Evolutionary conservation across 2,113 vertebrate genomes (phyloP).

Genomic region (Sturnus vulgaris): DNA sequence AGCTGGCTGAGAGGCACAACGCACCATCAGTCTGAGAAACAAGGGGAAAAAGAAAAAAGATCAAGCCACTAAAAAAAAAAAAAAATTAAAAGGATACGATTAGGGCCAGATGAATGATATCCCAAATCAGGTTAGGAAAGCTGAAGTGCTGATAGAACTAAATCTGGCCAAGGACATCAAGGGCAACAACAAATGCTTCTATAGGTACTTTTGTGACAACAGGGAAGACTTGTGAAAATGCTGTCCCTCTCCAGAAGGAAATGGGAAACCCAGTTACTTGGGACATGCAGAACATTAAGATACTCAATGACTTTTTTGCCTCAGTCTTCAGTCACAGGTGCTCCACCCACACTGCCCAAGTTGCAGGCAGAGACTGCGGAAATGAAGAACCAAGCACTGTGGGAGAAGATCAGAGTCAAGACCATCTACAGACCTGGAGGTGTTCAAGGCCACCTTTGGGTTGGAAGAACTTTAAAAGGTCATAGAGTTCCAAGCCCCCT

Average conservation of each 20-base stretch:
- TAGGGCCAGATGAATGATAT: not conserved
- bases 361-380: no score
- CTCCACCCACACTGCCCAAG: fast-evolving
- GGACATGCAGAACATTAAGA: not conserved
- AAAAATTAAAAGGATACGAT: not conserved
- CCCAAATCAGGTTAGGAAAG: not conserved
- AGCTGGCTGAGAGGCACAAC: not conserved
- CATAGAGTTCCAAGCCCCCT: not conserved
- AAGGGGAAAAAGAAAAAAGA: not conserved
- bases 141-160: not conserved
- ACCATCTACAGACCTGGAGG: not conserved
- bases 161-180: not conserved
- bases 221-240: not conserved
- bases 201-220: not conserved
- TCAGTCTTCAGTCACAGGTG: not conserved
- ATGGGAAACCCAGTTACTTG: not conserved
- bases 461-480: not conserved
- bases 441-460: not conserved
- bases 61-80: not conserved
- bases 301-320: not conserved
- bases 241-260: not conserved
- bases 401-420: not conserved
- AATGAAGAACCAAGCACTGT: not conserved
- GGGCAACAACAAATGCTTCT: not conserved
- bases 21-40: not conserved